Base-by-base conservation (phyloP, 2,797 vertebrate species). In the Cottoperca gobio region DNA sequence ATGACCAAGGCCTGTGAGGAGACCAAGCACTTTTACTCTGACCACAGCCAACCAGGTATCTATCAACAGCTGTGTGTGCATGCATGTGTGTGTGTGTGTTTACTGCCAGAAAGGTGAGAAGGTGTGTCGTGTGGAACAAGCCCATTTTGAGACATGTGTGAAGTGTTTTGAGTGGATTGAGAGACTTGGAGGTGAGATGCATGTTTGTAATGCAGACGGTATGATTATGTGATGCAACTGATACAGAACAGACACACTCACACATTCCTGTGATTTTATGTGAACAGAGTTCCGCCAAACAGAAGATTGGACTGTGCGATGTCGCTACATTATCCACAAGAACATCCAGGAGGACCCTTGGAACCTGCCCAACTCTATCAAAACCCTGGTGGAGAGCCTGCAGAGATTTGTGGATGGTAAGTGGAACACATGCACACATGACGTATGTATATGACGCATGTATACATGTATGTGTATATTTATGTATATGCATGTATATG, bases 261-360 rank as follows among this genome's bases (percentile, higher is more conserved):
- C 54, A n/a, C 40, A 10, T 50, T 46, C 16, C 17, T 61, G 31
- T n/a, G 13, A 8, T 65, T 72, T 77, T 68, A 10, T 70, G 33
- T 76, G 26, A 70, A 54, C 91, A 99, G 98, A 99, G 90, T 97
- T 99, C 88, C 96, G 97, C 17, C 96, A 98, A 86, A 97, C 97
- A 6, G 98, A 99, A 69, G 98, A 99, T 84, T 97, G 95, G 89
- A 97, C 96, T 0, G 79, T 95, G 24, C 95, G 95, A 16, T 97
- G 95, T 73, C 94, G 97, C 43, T 93, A 89, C 74, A 83, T 97
- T 50, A 97, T 99, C 84, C 96, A 98, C 90, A 96, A 97, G 88
- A 98, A 98, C 90, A 97, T 99, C 89, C 97, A 97, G 87, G 97
- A 99, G 91, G 98, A 99, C 92, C 98, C 98, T 12, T 99, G 98